phyloP scores from a whole-genome alignment of 2,888 invertebrate genomes.

The Cybosia mesomella region DNA sequence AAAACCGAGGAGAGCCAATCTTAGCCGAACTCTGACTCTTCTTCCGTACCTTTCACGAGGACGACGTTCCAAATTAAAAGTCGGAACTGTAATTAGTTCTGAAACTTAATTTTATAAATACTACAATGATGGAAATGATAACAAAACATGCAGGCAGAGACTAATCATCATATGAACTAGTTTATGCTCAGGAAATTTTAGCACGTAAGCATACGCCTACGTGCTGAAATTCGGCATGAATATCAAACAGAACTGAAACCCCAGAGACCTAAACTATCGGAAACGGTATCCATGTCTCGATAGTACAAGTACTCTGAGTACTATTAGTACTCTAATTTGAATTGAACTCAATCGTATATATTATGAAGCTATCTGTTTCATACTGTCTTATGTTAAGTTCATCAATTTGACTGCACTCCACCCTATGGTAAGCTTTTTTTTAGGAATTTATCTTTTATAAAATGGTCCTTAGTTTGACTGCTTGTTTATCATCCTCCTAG shows the following conservation, averaged over 20 bases:
- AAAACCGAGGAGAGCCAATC: too few relatives aligned
- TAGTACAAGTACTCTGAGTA: not conserved
- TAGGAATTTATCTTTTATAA: too few relatives aligned
- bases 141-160: not conserved
- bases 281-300: slow-evolving; percentile 23
- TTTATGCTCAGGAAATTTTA: slow-evolving; percentile 23
- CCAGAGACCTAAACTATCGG: slow-evolving; percentile 25
- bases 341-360: slow-evolving; percentile 7
- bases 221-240: slow-evolving; percentile 26
- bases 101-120: not conserved
- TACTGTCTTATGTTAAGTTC: too few relatives aligned
- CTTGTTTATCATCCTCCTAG: too few relatives aligned
- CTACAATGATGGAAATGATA: not conserved
- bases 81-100: not conserved
- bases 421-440: too few relatives aligned
- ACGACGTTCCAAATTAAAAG: too few relatives aligned
- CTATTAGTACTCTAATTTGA: slow-evolving; percentile 6
- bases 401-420: too few relatives aligned
- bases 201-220: slow-evolving; percentile 30
- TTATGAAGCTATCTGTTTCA: too few relatives aligned
- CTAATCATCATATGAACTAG: slow-evolving; percentile 17
- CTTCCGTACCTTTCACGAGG: too few relatives aligned
- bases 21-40: too few relatives aligned
- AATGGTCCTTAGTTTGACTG: too few relatives aligned
- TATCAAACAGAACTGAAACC: slow-evolving; percentile 35